A percentile compares a stretch with the other conserved stretches of the same genome.
phyloP scores from a whole-genome alignment of 2,888 invertebrate species.

The Perdita meconis region DNA sequence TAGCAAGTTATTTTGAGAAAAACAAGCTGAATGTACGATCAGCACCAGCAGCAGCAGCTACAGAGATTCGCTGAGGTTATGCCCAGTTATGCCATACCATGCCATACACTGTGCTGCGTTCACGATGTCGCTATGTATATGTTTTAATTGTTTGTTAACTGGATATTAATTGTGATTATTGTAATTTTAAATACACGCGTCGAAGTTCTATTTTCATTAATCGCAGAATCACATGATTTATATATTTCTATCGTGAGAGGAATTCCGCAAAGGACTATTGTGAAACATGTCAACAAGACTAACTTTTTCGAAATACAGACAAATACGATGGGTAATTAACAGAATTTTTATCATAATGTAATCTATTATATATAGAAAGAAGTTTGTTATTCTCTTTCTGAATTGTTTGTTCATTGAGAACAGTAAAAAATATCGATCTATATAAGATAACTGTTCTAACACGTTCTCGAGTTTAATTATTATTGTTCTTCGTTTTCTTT shows the following conservation, averaged over 20 bases:
- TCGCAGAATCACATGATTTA: neutral
- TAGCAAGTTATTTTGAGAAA: constrained; percentile 49
- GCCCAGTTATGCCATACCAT: too few species aligned
- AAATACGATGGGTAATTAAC: constrained; percentile 52
- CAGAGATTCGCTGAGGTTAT: constrained; percentile 45
- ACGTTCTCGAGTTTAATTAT: neutral
- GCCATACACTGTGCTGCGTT: neutral
- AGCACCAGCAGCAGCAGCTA: constrained; percentile 19
- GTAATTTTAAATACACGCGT: neutral
- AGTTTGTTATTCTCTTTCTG: neutral
- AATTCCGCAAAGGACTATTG: constrained; percentile 5
- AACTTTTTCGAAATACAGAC: constrained; percentile 17
- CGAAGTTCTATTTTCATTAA: neutral
- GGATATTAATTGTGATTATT: neutral
- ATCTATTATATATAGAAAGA: neutral
- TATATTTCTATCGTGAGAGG: neutral
- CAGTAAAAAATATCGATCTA: too few species aligned
- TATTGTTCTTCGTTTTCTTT: neutral
- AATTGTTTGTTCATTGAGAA: neutral
- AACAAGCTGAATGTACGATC: constrained; percentile 8
- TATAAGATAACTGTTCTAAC: too few species aligned
- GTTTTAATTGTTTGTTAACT: neutral
- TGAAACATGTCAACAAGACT: constrained; percentile 36
- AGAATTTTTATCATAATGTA: constrained; percentile 1
- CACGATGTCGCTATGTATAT: constrained; percentile 11